phyloP scores from a whole-genome alignment of 2,113 vertebrate genomes.

The Epinephelus lanceolatus region DNA sequence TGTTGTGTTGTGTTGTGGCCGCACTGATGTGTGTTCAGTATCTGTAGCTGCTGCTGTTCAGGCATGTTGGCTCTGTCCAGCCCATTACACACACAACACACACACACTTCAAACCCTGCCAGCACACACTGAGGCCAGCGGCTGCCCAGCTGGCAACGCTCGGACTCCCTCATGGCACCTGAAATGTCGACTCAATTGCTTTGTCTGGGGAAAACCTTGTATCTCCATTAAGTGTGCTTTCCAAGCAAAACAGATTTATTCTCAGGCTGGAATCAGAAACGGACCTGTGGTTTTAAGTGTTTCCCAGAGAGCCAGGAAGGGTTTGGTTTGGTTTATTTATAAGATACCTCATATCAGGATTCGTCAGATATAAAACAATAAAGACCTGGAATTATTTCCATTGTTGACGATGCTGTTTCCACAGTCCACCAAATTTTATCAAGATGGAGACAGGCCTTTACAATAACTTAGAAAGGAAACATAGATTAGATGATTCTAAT shows the following conservation, averaged over 20 bases:
- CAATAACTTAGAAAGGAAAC: not conserved
- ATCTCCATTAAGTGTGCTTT: constrained; percentile 50
- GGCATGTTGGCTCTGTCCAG: constrained; percentile 52
- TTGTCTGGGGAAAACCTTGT: constrained; percentile 48
- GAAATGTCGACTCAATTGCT: constrained; percentile 60
- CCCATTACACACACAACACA: constrained; percentile 50
- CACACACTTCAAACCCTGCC: constrained; percentile 41
- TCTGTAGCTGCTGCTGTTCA: constrained; percentile 55
- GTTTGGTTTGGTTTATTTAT: not conserved
- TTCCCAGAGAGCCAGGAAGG: not conserved
- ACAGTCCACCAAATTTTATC: not conserved
- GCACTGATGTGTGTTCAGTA: constrained; percentile 43
- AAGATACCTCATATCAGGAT: not conserved
- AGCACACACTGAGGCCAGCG: constrained; percentile 49
- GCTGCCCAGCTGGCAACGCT: constrained; percentile 64
- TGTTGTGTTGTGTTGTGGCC: constrained; percentile 32
- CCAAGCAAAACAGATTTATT: constrained; percentile 42
- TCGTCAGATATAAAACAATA: not conserved
- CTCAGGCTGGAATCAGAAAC: constrained; percentile 7
- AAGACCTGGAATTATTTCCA: not conserved
- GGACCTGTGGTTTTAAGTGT: not conserved
- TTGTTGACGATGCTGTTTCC: not conserved
- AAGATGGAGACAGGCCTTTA: too few relatives aligned
- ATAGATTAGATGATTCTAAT: too few relatives aligned
- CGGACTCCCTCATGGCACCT: constrained; percentile 42